These are phyloP conservation scores for Phanerotoma sp. DNA, from an alignment of 2,888 invertebrate species.

Conservation along the genomic window DNA sequence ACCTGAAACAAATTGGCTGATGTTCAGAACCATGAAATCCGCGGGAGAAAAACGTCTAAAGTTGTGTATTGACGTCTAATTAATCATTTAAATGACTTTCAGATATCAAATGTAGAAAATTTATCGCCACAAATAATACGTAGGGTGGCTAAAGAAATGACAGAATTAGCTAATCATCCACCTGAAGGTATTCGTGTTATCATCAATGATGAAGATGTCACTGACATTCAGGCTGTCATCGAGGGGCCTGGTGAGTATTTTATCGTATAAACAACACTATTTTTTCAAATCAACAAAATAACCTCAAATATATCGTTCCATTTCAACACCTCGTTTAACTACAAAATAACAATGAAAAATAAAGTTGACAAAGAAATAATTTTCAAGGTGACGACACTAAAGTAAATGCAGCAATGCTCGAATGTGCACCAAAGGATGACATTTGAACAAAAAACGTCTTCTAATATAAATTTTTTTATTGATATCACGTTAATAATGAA, in stretches of 20 bases:
- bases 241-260: constrained; percentile 81
- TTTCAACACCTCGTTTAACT: too few relatives aligned
- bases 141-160: constrained; percentile 85
- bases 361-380: too few relatives aligned
- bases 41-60: constrained; percentile 9
- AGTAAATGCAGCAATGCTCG: too few relatives aligned
- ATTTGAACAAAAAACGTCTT: too few relatives aligned
- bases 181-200: constrained; percentile 90
- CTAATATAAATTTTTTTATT: too few relatives aligned
- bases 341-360: too few relatives aligned
- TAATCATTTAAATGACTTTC: constrained; percentile 37
- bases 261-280: too few relatives aligned
- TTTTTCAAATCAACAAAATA: too few relatives aligned
- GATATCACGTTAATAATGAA: too few relatives aligned
- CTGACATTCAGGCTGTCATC: constrained; percentile 89
- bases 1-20: constrained; percentile 1
- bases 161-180: constrained; percentile 76
- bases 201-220: constrained; percentile 90
- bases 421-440: too few relatives aligned
- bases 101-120: constrained; percentile 93
- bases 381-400: too few relatives aligned
- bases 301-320: too few relatives aligned
- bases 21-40: background rate
- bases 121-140: constrained; percentile 90
- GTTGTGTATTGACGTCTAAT: background rate